These are phyloP conservation scores for Megalopta genalis DNA, from an alignment of 1,140 invertebrate species.

Conservation along the genomic window DNA sequence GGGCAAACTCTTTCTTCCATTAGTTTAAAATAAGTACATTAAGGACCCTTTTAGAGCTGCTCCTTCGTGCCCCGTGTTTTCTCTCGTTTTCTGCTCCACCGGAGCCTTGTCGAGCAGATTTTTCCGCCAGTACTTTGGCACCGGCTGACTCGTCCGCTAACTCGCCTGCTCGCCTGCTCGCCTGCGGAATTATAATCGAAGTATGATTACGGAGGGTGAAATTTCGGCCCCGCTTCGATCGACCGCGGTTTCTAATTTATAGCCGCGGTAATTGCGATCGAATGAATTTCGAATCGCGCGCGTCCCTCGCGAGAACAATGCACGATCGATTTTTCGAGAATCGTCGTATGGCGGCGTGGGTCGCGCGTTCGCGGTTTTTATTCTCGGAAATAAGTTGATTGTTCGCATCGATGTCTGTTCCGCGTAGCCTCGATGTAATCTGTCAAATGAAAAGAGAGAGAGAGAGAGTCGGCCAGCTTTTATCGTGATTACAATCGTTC, in stretches of 20 bases:
- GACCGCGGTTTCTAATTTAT: not conserved
- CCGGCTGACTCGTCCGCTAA: not conserved
- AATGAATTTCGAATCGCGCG: too few relatives aligned
- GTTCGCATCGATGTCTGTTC: not conserved
- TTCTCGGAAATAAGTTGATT: not conserved
- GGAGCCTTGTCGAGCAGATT: slow-evolving; percentile 48
- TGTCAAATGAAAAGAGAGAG: slow-evolving; percentile 12
- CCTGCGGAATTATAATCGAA: not conserved
- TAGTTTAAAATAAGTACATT: slow-evolving; percentile 56
- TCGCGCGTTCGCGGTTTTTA: too few relatives aligned
- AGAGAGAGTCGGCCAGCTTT: slow-evolving; percentile 14
- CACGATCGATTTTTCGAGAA: too few relatives aligned
- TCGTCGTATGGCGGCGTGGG: too few relatives aligned
- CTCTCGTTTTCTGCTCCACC: slow-evolving; percentile 37
- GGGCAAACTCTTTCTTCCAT: slow-evolving; percentile 54
- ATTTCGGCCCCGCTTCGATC: not conserved
- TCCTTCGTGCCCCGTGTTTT: slow-evolving; percentile 6
- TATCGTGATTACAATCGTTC: slow-evolving; percentile 16
- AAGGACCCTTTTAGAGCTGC: slow-evolving; percentile 15
- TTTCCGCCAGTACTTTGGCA: not conserved
- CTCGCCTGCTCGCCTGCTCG: too few relatives aligned
- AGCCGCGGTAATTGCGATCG: too few relatives aligned
- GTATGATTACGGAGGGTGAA: not conserved
- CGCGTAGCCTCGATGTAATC: slow-evolving; percentile 7
- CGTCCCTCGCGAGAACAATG: too few relatives aligned